Evolutionary conservation across 64 coral and sea anemone genomes (phyloP).

Genomic region (Astreopora myriophthalma): DNA sequence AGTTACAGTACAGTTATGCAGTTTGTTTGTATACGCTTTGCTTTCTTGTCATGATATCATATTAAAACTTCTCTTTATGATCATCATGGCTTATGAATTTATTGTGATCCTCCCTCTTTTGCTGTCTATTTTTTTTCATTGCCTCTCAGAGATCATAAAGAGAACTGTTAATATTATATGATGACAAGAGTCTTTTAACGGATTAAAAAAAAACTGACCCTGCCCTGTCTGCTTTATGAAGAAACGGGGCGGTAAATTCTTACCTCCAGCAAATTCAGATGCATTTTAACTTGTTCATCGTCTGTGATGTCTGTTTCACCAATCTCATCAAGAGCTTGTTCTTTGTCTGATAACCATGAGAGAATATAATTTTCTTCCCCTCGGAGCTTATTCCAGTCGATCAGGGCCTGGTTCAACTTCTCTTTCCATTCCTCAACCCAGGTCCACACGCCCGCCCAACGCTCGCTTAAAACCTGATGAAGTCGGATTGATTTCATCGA

Average conservation of each 20-base stretch:
- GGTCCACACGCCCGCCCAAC: conserved; percentile 89
- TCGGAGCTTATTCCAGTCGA: conserved; percentile 78
- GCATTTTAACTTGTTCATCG: conserved; percentile 42
- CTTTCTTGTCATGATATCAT: too few relatives aligned
- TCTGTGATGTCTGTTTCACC: conserved; percentile 75
- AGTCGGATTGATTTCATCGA: not conserved
- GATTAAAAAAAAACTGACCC: too few relatives aligned
- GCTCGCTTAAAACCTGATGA: conserved; percentile 51
- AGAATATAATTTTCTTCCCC: conserved; percentile 28
- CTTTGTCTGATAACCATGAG: conserved; percentile 70
- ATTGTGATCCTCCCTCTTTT: too few relatives aligned
- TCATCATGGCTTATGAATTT: too few relatives aligned
- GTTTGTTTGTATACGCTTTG: too few relatives aligned
- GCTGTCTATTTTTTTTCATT: too few relatives aligned
- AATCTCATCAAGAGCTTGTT: conserved; percentile 48
- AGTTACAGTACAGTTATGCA: too few relatives aligned
- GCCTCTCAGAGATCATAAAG: too few relatives aligned
- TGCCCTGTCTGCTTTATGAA: too few relatives aligned
- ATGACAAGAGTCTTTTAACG: too few relatives aligned
- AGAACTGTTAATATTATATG: too few relatives aligned
- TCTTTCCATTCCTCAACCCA: conserved; percentile 86
- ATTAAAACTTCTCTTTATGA: too few relatives aligned
- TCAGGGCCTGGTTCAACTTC: conserved; percentile 29
- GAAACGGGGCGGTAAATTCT: not conserved
- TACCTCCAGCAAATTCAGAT: conserved; percentile 75